Percentiles rank a stretch among this genome's conserved stretches.
These are phyloP conservation scores for Sebastes minor DNA, from an alignment of 2,797 vertebrate genomes.

Conservation along the genomic window DNA sequence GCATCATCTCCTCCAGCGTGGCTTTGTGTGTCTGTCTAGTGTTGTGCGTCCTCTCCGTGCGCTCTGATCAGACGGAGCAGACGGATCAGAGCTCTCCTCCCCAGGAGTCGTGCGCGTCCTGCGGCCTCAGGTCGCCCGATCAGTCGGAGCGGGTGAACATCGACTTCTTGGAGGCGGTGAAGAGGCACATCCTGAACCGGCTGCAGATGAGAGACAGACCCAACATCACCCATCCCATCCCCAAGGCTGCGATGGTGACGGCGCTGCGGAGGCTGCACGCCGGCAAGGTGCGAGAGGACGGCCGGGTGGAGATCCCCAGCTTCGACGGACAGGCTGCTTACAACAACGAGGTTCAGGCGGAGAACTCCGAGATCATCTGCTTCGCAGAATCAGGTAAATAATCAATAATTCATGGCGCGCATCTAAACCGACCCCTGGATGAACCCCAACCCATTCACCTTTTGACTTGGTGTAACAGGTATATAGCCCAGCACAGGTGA, in stretches of 20 bases:
- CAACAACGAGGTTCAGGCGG: conserved; percentile 88
- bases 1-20: conserved; percentile 40
- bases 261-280: conserved; percentile 95
- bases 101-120: conserved; percentile 91
- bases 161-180: conserved; percentile 95
- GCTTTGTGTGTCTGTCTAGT: conserved; percentile 60
- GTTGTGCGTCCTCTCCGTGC: conserved; percentile 75
- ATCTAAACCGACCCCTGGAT: conserved; percentile 32
- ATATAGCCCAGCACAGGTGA: not conserved
- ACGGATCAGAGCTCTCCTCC: too few species aligned
- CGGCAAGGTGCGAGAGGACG: conserved; percentile 93
- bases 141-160: conserved; percentile 87
- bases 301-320: conserved; percentile 94
- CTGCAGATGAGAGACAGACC: conserved; percentile 95
- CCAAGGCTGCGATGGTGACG: conserved; percentile 96
- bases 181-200: conserved; percentile 94
- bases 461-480: conserved; percentile 11
- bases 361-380: conserved; percentile 96
- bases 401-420: conserved; percentile 51
- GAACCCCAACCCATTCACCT: conserved; percentile 34
- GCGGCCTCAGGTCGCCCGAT: conserved; percentile 87
- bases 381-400: conserved; percentile 97
- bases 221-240: conserved; percentile 97
- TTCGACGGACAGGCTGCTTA: conserved; percentile 92
- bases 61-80: conserved; percentile 2